phyloP scores from a whole-genome alignment of 2,113 vertebrate genomes.

The Abramis brama region DNA sequence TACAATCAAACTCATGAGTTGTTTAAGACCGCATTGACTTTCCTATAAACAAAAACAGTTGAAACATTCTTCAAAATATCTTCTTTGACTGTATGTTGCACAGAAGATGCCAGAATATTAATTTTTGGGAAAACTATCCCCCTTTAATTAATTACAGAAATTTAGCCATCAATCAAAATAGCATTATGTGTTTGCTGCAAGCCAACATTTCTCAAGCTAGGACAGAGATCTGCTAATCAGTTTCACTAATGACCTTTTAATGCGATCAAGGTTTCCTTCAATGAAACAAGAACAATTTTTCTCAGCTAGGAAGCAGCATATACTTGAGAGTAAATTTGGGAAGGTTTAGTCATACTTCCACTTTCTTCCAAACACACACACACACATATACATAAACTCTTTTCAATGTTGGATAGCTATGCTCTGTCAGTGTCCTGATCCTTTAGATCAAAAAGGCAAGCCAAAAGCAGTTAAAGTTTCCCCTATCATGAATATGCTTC shows the following conservation, averaged over 20 bases:
- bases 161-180: not conserved
- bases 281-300: slow-evolving; percentile 25
- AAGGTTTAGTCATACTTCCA: slow-evolving; percentile 16
- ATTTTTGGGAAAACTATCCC: not conserved
- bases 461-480: slow-evolving; percentile 33
- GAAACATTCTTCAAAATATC: not conserved
- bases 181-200: not conserved
- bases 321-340: not conserved
- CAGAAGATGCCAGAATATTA: not conserved
- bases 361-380: slow-evolving; percentile 26
- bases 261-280: slow-evolving; percentile 14
- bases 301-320: slow-evolving; percentile 12
- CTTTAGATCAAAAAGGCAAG: not conserved
- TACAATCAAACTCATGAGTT: not conserved
- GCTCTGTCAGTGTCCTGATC: not conserved
- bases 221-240: slow-evolving; percentile 3
- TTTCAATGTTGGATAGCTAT: not conserved
- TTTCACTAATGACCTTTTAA: slow-evolving; percentile 34
- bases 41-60: not conserved
- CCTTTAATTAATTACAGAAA: too few relatives aligned
- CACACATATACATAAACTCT: not conserved
- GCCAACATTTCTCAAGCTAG: slow-evolving; percentile 27
- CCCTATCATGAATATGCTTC: slow-evolving; percentile 16
- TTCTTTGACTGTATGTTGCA: not conserved
- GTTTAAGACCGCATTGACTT: not conserved